Conservation (phyloP, 1,140 invertebrate genomes). For the Daktulosphaira vitifoliae region DNA sequence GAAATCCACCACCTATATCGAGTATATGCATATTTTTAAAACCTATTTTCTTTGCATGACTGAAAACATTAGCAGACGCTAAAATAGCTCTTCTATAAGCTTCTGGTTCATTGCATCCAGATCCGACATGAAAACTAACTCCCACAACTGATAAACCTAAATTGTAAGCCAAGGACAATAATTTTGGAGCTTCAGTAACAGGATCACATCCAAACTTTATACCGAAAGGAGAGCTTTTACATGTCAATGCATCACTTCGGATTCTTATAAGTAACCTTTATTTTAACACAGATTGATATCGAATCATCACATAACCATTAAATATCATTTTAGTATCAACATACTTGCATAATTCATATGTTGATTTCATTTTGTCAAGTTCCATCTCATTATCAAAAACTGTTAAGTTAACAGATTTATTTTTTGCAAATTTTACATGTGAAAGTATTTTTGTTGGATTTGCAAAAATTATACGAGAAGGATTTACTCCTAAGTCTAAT, state of each 20-base stretch:
- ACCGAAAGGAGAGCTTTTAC: slow-evolving; percentile 79
- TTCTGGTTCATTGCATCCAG: slow-evolving; percentile 65
- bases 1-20: slow-evolving; percentile 81
- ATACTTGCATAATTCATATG: slow-evolving; percentile 69
- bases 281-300: slow-evolving; percentile 24
- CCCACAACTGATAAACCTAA: slow-evolving; percentile 71
- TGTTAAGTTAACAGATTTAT: slow-evolving; percentile 67
- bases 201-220: slow-evolving; percentile 94
- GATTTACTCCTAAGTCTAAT: slow-evolving; percentile 62
- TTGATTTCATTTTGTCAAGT: slow-evolving; percentile 76
- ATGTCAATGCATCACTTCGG: slow-evolving; percentile 69
- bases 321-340: too few relatives aligned
- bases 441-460: slow-evolving; percentile 91
- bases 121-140: slow-evolving; percentile 81
- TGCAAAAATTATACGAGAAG: slow-evolving; percentile 85
- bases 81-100: slow-evolving; percentile 67
- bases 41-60: slow-evolving; percentile 56
- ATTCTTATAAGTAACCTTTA: slow-evolving; percentile 82
- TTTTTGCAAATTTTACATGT: slow-evolving; percentile 75
- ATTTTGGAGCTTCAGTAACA: slow-evolving; percentile 60
- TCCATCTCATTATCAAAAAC: slow-evolving; percentile 93
- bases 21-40: slow-evolving; percentile 58
- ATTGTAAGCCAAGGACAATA: slow-evolving; percentile 65
- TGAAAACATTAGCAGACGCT: slow-evolving; percentile 59
- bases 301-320: background rate